Conservation (phyloP, 2,888 invertebrate genomes). For the Lacanobia oleracea region DNA sequence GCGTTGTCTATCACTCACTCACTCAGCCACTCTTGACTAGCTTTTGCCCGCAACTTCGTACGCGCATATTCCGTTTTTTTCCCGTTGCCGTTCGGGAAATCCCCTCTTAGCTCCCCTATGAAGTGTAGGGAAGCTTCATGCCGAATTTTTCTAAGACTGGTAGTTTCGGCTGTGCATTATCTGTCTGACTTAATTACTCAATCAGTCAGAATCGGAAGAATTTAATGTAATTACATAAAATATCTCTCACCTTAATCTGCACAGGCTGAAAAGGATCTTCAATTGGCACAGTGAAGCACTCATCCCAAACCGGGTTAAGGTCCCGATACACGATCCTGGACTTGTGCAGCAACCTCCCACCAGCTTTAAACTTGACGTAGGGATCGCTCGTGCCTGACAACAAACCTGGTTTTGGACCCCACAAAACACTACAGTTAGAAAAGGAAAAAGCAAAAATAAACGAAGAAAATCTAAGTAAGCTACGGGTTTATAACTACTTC, state of each 20-base stretch:
- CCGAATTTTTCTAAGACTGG: too few relatives aligned
- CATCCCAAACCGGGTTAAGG: constrained; percentile 99
- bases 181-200: too few relatives aligned
- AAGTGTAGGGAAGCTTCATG: too few relatives aligned
- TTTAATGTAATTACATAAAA: not conserved
- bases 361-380: constrained; percentile 98
- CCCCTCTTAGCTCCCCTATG: too few relatives aligned
- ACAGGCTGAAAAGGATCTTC: constrained; percentile 97
- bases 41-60: too few relatives aligned
- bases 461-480: constrained; percentile 68
- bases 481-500: constrained; percentile 44
- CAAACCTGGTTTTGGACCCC: constrained; percentile 88
- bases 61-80: too few relatives aligned
- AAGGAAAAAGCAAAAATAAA: constrained; percentile 83
- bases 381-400: constrained; percentile 98
- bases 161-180: too few relatives aligned
- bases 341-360: constrained; percentile 96
- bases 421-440: constrained; percentile 83
- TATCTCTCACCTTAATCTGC: constrained; percentile 94
- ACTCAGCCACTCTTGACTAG: too few relatives aligned
- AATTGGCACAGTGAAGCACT: constrained; percentile 97
- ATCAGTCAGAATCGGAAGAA: too few relatives aligned
- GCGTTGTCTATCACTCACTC: too few relatives aligned
- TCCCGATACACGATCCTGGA: constrained; percentile 98
- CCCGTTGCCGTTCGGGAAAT: too few relatives aligned